These are phyloP conservation scores for Montipora efflorescens DNA, from an alignment of 64 coral and sea anemone genomes.

Conservation along the genomic window DNA sequence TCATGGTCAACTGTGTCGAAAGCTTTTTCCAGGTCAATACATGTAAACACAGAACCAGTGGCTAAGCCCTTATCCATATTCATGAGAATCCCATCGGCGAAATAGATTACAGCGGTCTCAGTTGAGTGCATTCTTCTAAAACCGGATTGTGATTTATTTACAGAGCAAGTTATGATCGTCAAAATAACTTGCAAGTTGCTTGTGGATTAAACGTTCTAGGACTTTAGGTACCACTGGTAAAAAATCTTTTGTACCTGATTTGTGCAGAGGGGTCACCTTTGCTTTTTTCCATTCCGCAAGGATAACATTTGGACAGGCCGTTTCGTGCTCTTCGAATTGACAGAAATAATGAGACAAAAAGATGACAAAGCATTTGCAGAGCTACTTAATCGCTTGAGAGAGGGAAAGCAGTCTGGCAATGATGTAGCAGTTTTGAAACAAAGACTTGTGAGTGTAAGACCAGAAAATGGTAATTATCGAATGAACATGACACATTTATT, in stretches of 20 bases:
- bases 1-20: not conserved
- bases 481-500: slow-evolving; percentile 60
- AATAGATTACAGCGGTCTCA: too few relatives aligned
- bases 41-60: not conserved
- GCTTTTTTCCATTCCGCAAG: slow-evolving; percentile 25
- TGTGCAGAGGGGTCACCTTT: slow-evolving; percentile 28
- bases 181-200: too few relatives aligned
- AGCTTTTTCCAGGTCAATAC: too few relatives aligned
- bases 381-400: not conserved
- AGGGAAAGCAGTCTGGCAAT: not conserved
- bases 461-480: slow-evolving; percentile 13
- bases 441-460: not conserved
- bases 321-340: slow-evolving; percentile 43
- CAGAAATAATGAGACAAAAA: slow-evolving; percentile 70
- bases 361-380: not conserved
- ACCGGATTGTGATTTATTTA: too few relatives aligned
- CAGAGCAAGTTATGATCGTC: too few relatives aligned
- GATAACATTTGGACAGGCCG: not conserved
- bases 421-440: not conserved
- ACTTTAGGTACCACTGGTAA: too few relatives aligned
- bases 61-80: not conserved
- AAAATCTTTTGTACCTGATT: not conserved
- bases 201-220: too few relatives aligned
- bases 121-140: too few relatives aligned
- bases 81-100: too few relatives aligned